Conservation (phyloP, 1,140 invertebrate species). For the Bombus superbus region DNA sequence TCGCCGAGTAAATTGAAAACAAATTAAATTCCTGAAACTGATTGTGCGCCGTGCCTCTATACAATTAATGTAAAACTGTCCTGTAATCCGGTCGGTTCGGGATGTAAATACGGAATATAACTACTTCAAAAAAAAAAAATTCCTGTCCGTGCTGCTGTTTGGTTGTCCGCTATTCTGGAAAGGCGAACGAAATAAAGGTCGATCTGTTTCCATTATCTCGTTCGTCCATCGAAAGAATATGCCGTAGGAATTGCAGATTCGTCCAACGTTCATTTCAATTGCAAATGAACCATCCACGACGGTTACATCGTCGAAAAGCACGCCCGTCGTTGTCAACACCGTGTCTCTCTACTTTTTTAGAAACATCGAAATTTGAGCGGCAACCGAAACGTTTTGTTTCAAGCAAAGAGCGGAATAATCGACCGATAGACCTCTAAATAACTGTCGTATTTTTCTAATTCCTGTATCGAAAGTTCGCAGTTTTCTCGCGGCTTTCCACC, state of each 20-base stretch:
- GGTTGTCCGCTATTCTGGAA: background rate
- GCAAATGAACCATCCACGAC: slow-evolving; percentile 23
- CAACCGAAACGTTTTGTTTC: background rate
- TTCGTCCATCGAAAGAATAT: slow-evolving; percentile 33
- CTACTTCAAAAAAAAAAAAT: slow-evolving; percentile 12
- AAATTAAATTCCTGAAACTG: slow-evolving; percentile 65
- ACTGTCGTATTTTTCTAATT: background rate
- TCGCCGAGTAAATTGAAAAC: slow-evolving; percentile 63
- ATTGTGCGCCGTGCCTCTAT: slow-evolving; percentile 28
- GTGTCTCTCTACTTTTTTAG: background rate
- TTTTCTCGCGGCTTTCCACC: too few species aligned
- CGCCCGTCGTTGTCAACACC: background rate
- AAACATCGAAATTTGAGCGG: background rate
- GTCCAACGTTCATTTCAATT: slow-evolving; percentile 29
- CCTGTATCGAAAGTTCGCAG: background rate
- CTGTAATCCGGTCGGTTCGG: slow-evolving; percentile 35
- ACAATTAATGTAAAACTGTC: slow-evolving; percentile 68
- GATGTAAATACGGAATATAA: slow-evolving; percentile 38
- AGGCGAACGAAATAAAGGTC: background rate
- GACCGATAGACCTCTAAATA: background rate
- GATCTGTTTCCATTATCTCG: slow-evolving; percentile 31
- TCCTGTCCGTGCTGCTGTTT: background rate
- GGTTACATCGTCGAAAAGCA: background rate
- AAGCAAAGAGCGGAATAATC: too few species aligned
- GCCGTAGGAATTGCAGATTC: slow-evolving; percentile 24